These are phyloP conservation scores for Elephantulus edwardii DNA, from an alignment of 2,113 vertebrate genomes.

Conservation along the genomic window DNA sequence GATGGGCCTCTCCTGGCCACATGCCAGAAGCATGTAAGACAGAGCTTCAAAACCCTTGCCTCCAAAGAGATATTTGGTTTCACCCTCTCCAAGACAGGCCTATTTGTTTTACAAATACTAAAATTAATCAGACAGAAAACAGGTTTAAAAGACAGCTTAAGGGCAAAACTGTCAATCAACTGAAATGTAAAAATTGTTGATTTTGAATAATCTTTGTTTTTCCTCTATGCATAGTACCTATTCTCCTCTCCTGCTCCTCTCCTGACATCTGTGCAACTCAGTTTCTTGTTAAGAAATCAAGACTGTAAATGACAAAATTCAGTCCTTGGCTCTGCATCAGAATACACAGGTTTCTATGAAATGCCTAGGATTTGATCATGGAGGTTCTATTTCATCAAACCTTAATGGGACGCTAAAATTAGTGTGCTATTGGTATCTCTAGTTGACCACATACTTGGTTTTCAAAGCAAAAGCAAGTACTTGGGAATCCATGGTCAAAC, in stretches of 20 bases:
- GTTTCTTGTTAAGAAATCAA: background rate
- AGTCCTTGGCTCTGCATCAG: background rate
- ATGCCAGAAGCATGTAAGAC: too few species aligned
- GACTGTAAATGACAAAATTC: background rate
- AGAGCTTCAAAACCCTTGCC: too few species aligned
- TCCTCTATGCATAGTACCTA: background rate
- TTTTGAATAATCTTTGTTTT: background rate
- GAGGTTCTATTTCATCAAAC: background rate
- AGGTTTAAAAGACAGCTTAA: background rate
- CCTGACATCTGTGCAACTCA: background rate
- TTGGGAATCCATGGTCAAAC: background rate
- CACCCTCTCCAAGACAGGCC: too few species aligned
- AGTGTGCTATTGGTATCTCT: background rate
- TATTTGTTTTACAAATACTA: background rate
- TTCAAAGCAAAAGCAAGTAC: background rate
- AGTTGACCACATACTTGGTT: background rate
- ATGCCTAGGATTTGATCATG: background rate
- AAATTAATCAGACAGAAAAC: background rate
- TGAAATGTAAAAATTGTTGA: too few species aligned
- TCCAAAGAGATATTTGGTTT: too few species aligned
- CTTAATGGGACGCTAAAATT: background rate
- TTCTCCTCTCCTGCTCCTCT: background rate
- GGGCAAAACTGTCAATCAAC: too few species aligned
- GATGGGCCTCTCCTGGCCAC: too few species aligned
- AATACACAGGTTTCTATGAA: background rate